Base-by-base conservation (phyloP, 2,888 invertebrate genomes). In the Leptopilina drosophilae region DNA sequence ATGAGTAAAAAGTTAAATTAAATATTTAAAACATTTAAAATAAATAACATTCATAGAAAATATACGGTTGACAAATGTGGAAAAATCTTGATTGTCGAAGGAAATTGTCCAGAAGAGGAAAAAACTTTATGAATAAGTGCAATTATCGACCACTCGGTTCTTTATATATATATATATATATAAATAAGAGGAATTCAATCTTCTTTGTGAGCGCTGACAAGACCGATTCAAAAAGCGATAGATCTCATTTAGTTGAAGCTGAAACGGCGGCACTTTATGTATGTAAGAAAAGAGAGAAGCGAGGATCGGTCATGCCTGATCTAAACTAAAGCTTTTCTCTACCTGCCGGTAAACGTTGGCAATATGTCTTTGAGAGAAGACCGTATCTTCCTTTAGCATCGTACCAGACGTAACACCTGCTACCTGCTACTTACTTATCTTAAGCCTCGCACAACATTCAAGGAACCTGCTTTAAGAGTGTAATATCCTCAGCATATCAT, bases 361-460 rank as follows among this genome's bases (percentile, higher is more conserved):
- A 82, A 86, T 87, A 81, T 83, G 82, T 86, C 84, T 82, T 77
- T 80, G 79, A 80, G 76, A 84, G 85, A 78, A 80, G 80, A n/a
- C 77, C 77, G 80, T 88, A 88, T 88, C 88, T 85, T 80, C 78
- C 83, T 67, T 69, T 77, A 79, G 81, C 80, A 85, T 86, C 85
- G 56, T 78, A 81, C 69, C 42, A 85, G 85, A 85, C 88, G 84
- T 84, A 87, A 88, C 87, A 90, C 88, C 87, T 90, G 88, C 88
- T 88, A 89, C 88, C 87, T 87, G 88, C 87, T 87, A 82, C 84
- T 84, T 82, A 86, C 85, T 88, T 87, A 87, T 84, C 84, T 84
- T 76, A 78, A 77, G 76, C 78, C 78, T 77, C 78, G 46, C 64
- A 62, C 46, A 62, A 33, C 73, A 73, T 73, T 53, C 53, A 40